Percentiles rank a stretch among this genome's conserved stretches.
phyloP scores from a whole-genome alignment of 2,888 invertebrate species.

The Blastobasis lacticolella region DNA sequence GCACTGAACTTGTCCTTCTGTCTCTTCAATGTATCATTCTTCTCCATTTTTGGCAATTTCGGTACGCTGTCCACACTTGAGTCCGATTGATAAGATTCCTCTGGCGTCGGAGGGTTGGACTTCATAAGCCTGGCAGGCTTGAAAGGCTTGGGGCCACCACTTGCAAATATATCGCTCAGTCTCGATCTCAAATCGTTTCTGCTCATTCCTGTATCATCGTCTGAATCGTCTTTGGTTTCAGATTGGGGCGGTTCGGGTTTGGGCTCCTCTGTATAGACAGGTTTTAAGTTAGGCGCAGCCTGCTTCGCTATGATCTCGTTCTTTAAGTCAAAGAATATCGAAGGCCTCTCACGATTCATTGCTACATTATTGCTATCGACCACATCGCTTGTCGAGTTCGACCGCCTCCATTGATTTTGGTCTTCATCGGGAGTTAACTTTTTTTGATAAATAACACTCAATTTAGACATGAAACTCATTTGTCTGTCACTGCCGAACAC shows the following conservation, averaged over 20 bases:
- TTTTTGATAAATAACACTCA: constrained; percentile 54
- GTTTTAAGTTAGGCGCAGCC: constrained; percentile 34
- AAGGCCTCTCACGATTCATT: constrained; percentile 30
- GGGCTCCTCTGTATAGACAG: constrained; percentile 21
- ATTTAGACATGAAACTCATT: constrained; percentile 56
- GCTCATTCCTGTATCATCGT: constrained; percentile 40
- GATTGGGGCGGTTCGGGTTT: constrained; percentile 21
- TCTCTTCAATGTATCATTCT: constrained; percentile 61
- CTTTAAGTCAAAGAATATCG: constrained; percentile 47
- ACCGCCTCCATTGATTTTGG: constrained; percentile 43
- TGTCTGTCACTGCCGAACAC: constrained; percentile 51
- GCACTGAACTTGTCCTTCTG: constrained; percentile 58
- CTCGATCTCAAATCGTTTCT: constrained; percentile 57
- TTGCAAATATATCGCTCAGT: constrained; percentile 53
- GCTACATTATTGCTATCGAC: constrained; percentile 33
- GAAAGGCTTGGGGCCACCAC: constrained; percentile 43
- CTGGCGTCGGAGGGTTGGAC: constrained; percentile 53
- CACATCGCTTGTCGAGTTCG: constrained; percentile 52
- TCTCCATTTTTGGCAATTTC: constrained; percentile 52
- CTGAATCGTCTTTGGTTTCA: constrained; percentile 22
- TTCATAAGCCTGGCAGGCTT: constrained; percentile 47
- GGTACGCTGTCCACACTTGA: constrained; percentile 50
- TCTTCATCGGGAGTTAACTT: constrained; percentile 39
- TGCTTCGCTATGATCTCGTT: constrained; percentile 48
- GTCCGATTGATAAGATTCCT: constrained; percentile 48